A percentile compares a stretch with the other conserved stretches of the same genome.
These are phyloP conservation scores for Camponotus pennsylvanicus DNA, from an alignment of 1,140 invertebrate genomes.

Conservation along the genomic window DNA sequence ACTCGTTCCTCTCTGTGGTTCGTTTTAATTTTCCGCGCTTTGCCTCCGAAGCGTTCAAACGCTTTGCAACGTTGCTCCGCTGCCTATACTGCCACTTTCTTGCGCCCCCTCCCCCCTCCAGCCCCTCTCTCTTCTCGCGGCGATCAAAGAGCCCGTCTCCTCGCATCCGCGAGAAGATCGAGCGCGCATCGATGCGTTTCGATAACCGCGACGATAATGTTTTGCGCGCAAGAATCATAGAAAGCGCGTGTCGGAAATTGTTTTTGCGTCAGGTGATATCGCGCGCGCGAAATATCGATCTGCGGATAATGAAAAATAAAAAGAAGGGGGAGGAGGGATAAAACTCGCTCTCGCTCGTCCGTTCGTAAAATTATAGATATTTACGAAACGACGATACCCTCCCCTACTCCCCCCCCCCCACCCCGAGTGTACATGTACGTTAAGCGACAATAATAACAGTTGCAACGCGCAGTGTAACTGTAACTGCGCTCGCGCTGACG, in stretches of 20 bases:
- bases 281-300: neutral
- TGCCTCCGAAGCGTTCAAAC: conserved; percentile 56
- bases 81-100: conserved; percentile 49
- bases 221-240: conserved; percentile 9
- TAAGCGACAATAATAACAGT: neutral
- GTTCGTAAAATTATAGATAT: neutral
- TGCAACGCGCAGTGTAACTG: neutral
- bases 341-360: neutral
- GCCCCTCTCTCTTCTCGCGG: conserved; percentile 1
- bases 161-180: conserved; percentile 36
- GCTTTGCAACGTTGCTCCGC: conserved; percentile 40
- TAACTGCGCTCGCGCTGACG: neutral
- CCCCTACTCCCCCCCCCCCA: no score
- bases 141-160: conserved; percentile 44
- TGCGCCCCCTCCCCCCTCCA: neutral
- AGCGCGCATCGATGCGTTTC: conserved; percentile 41
- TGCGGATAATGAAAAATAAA: neutral
- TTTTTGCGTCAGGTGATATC: neutral
- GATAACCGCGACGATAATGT: conserved; percentile 17
- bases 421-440: neutral
- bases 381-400: neutral
- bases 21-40: conserved; percentile 66
- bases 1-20: conserved; percentile 58
- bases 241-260: conserved; percentile 16
- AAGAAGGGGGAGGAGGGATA: neutral